Evolutionary conservation across 37 sponge, comb jelly and placozoan genomes (phyloP), one percentile per base, ranked within the genome.

Genomic region (Diacarnus erythraeanus): DNA sequence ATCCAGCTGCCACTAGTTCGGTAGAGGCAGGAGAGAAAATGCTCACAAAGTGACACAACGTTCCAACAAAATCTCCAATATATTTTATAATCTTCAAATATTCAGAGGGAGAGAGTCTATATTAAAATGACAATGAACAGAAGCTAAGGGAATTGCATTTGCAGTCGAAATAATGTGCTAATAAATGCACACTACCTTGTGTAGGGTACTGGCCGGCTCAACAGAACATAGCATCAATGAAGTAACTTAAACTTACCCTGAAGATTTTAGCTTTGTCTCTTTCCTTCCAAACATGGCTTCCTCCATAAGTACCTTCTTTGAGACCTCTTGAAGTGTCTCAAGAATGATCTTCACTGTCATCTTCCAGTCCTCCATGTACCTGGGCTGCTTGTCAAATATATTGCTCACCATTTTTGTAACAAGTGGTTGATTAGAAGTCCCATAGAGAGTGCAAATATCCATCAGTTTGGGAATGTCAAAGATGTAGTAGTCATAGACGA

Each of bases 381-480:
- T 70, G n/a, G 84, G 84, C 77, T 94, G 92, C 31, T 59, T 87
- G 12, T 77, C 30, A 35, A 94, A 90, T 2, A 94, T 54, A 40
- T 90, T 90, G 30, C 66, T 39, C 31, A 94, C 40, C 91, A 90
- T 87, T 61, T 87, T 94, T 5, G 57, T 54, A 34, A 94, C 75
- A 21, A 91, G 76, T 0, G 84, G 69, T 31, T 64, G 59, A 82
- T 94, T 94, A 30, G 71, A 63, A n/a, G 23, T 36, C 2, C 92
- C 86, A 57, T 94, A 94, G 36, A 94, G 74, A 41, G 56, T 47
- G 56, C 95, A 94, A 65, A 94, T 83, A 58, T 94, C 95, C 51
- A 94, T 22, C 61, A 94, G 74, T 31, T 88, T 87, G 2, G 95
- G 91, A 1, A 94, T 66, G 41, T 91, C 89, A 79, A 94, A 89